Evolutionary conservation across 2,797 vertebrate species (phyloP).

Genomic region (Periparus ater): DNA sequence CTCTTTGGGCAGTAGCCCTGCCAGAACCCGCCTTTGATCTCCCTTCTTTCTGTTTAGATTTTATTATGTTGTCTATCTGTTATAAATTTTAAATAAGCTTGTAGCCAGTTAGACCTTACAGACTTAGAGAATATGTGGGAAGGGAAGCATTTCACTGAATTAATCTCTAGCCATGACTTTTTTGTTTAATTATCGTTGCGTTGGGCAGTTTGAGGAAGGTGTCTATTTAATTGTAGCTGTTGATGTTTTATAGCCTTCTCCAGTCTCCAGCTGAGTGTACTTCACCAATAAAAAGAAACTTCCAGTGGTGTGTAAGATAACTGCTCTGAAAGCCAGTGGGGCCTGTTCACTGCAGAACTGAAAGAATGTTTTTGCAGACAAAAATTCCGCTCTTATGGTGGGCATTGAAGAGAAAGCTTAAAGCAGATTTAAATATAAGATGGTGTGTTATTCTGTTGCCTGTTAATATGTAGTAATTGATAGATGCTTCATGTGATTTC

Average conservation of each 20-base stretch:
- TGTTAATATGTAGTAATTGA: neutral
- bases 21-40: neutral
- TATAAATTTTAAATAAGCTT: neutral
- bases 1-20: neutral
- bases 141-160: neutral
- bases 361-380: neutral
- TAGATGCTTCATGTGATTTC: neutral
- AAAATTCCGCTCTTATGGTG: neutral
- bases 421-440: slow-evolving; percentile 26
- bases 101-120: neutral
- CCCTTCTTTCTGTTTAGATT: neutral
- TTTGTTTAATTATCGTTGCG: neutral
- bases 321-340: neutral
- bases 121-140: neutral
- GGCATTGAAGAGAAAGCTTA: neutral
- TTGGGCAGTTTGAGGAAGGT: neutral
- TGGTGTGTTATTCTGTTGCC: neutral
- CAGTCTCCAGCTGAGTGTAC: neutral
- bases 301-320: neutral
- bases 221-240: neutral
- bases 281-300: slow-evolving; percentile 5
- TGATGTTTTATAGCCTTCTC: neutral
- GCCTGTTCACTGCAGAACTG: neutral
- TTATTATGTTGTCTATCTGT: neutral
- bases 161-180: neutral